Conservation (phyloP, 1,140 invertebrate genomes). For the Diabrotica virgifera region DNA sequence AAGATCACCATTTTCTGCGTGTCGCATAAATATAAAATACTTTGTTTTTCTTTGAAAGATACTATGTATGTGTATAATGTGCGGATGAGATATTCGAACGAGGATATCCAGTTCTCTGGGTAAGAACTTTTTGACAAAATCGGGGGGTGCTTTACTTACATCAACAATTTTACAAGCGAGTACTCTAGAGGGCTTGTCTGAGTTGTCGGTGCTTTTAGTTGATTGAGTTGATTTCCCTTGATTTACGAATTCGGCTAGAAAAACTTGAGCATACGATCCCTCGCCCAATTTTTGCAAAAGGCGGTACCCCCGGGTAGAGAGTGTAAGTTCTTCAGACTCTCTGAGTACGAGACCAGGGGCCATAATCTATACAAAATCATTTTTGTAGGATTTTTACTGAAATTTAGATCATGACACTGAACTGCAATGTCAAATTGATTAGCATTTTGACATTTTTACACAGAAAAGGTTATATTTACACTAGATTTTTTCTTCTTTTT, state of each 20-base stretch:
- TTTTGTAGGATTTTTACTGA: slow-evolving; percentile 18
- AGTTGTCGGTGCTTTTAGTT: slow-evolving; percentile 20
- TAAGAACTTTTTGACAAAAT: slow-evolving; percentile 72
- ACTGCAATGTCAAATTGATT: background rate
- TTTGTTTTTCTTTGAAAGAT: slow-evolving; percentile 62
- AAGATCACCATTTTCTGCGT: slow-evolving; percentile 67
- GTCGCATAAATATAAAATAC: slow-evolving; percentile 68
- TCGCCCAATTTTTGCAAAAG: slow-evolving; percentile 62
- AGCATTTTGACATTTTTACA: background rate
- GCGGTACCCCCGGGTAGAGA: slow-evolving; percentile 57
- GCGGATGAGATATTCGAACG: slow-evolving; percentile 67
- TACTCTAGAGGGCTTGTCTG: slow-evolving; percentile 42
- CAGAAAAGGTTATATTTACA: no score
- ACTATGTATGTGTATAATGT: slow-evolving; percentile 67
- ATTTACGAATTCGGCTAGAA: slow-evolving; percentile 57
- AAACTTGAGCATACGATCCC: slow-evolving; percentile 67
- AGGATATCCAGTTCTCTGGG: slow-evolving; percentile 71
- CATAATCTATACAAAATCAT: slow-evolving; percentile 10
- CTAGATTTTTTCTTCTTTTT: no score
- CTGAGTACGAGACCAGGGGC: slow-evolving; percentile 24
- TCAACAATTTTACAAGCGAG: slow-evolving; percentile 76
- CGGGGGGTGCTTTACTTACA: slow-evolving; percentile 62
- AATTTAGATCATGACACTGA: slow-evolving; percentile 27
- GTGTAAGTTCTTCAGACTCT: slow-evolving; percentile 56
- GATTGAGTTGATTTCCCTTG: no score